Conservation (phyloP, 2,888 invertebrate genomes). For the Hyposoter dolosus region DNA sequence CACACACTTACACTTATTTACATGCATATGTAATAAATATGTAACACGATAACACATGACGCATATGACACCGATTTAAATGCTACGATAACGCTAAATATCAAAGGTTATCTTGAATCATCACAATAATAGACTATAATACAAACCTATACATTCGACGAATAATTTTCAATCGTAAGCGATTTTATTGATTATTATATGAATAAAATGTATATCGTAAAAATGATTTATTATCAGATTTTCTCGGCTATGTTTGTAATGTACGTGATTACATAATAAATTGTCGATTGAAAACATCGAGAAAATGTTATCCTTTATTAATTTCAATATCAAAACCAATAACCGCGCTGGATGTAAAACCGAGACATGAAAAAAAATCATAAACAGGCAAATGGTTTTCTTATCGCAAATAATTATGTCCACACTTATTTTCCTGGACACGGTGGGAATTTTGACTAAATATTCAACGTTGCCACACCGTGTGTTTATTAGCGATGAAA, state of each 20-base stretch:
- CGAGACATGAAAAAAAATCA: background rate
- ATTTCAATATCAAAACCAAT: background rate
- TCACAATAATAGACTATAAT: slow-evolving; percentile 57
- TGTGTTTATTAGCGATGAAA: background rate
- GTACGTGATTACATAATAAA: slow-evolving; percentile 79
- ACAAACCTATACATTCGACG: slow-evolving; percentile 71
- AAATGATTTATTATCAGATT: slow-evolving; percentile 78
- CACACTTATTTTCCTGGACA: background rate
- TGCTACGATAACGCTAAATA: slow-evolving; percentile 53
- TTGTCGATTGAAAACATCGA: slow-evolving; percentile 73
- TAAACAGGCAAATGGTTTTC: too few relatives aligned
- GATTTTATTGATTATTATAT: slow-evolving; percentile 74
- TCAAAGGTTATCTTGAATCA: slow-evolving; percentile 56
- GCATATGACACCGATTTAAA: slow-evolving; percentile 49
- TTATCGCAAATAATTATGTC: too few relatives aligned
- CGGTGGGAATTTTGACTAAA: background rate
- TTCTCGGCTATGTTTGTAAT: slow-evolving; percentile 81
- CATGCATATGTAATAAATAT: slow-evolving; percentile 39
- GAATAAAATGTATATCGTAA: slow-evolving; percentile 71
- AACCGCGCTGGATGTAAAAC: background rate
- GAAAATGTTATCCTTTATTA: background rate
- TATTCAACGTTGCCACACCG: background rate
- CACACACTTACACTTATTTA: slow-evolving; percentile 45
- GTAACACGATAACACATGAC: slow-evolving; percentile 21
- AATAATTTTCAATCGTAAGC: slow-evolving; percentile 74